These are phyloP conservation scores for Pseudomyrmex concolor DNA, from an alignment of 1,140 invertebrate genomes.

Conservation along the genomic window DNA sequence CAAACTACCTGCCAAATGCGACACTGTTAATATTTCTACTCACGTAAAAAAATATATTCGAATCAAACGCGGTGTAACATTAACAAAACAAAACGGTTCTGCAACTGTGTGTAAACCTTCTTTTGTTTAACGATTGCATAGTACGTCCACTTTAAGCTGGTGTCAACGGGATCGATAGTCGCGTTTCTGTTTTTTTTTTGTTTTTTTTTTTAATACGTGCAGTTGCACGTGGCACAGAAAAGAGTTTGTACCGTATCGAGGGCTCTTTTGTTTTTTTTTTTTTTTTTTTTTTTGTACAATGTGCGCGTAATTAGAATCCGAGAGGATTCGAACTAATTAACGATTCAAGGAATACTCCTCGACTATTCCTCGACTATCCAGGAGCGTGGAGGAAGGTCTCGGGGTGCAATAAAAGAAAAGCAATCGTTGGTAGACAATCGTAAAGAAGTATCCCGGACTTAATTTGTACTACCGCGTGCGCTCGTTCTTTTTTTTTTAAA, in stretches of 20 bases:
- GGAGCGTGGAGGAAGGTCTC: constrained; percentile 47
- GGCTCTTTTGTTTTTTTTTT: neutral
- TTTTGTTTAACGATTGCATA: constrained; percentile 1
- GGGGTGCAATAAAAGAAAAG: constrained; percentile 65
- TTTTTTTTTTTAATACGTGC: constrained; percentile 22
- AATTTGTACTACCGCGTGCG: constrained; percentile 60
- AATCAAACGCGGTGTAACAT: neutral
- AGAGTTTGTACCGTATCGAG: neutral
- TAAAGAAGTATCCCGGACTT: constrained; percentile 66
- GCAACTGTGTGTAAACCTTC: neutral
- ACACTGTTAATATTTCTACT: constrained; percentile 12
- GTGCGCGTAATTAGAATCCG: constrained; percentile 64
- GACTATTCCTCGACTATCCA: constrained; percentile 58
- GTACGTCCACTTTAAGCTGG: constrained; percentile 36
- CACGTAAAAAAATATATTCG: neutral
- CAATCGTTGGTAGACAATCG: constrained; percentile 62
- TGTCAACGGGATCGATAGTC: constrained; percentile 15
- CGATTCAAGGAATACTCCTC: constrained; percentile 62
- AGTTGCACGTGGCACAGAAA: neutral
- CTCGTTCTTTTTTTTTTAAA: constrained; percentile 23
- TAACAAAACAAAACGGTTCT: neutral
- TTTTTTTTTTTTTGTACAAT: constrained; percentile 51
- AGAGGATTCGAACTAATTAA: constrained; percentile 70
- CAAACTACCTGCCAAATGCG: neutral
- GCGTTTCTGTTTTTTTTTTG: neutral